Percentiles rank a stretch among this genome's conserved stretches.
phyloP scores from a whole-genome alignment of 2,113 vertebrate species.

The Serinus canaria region DNA sequence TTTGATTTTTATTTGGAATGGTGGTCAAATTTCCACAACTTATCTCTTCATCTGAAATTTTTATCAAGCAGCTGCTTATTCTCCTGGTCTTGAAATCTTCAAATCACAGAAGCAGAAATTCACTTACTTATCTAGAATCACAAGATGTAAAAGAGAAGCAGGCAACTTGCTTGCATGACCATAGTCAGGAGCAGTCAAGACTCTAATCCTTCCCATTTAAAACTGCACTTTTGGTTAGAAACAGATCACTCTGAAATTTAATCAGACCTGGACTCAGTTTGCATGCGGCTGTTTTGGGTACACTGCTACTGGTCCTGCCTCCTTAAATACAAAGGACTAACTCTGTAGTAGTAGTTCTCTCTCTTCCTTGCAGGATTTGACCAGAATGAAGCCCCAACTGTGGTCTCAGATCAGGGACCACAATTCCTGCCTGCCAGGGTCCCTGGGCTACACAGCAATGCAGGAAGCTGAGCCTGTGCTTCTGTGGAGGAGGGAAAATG shows the following conservation, averaged over 20 bases:
- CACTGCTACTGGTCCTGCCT: background rate
- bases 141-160: background rate
- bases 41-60: background rate
- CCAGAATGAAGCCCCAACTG: background rate
- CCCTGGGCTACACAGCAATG: background rate
- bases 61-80: background rate
- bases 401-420: background rate
- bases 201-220: background rate
- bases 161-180: background rate
- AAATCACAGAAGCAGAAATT: background rate
- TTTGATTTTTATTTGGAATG: background rate
- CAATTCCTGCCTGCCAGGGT: background rate
- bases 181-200: background rate
- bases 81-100: background rate
- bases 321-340: background rate
- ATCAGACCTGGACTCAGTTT: background rate
- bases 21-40: background rate
- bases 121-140: background rate
- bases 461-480: background rate
- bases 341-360: background rate
- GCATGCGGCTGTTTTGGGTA: background rate
- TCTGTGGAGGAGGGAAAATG: background rate
- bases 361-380: background rate
- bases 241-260: background rate
- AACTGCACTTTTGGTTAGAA: background rate